Percentiles rank a stretch among this genome's conserved stretches.
These are phyloP conservation scores for Diphyllodes magnificus DNA, from an alignment of 2,113 vertebrate species.

Conservation along the genomic window DNA sequence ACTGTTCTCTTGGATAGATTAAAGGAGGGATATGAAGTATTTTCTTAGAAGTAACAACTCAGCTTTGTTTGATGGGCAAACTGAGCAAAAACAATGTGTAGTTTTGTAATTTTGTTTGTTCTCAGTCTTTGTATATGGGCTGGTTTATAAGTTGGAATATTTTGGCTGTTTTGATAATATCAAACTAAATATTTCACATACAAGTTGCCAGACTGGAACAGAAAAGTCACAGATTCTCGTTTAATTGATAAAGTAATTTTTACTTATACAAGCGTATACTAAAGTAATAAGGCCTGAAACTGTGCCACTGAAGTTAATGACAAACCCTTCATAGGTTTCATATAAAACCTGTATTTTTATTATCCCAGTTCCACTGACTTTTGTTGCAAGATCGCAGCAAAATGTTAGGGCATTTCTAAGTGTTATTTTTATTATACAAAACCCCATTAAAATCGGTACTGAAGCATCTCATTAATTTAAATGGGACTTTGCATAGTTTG, in stretches of 20 bases:
- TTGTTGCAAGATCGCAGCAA: slow-evolving; percentile 19
- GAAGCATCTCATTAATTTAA: slow-evolving; percentile 63
- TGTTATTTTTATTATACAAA: slow-evolving; percentile 60
- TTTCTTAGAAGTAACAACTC: not conserved
- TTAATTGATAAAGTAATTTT: slow-evolving; percentile 47
- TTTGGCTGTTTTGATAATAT: not conserved
- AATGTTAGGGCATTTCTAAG: slow-evolving; percentile 41
- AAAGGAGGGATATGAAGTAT: slow-evolving; percentile 9
- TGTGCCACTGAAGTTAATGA: not conserved
- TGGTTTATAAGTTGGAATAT: not conserved
- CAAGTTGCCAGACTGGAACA: not conserved
- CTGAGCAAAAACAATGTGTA: not conserved
- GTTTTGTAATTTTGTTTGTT: slow-evolving; percentile 11
- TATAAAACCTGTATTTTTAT: slow-evolving; percentile 35
- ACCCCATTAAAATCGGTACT: slow-evolving; percentile 48
- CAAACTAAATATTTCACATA: not conserved
- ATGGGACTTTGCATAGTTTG: slow-evolving; percentile 42
- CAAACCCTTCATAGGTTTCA: slow-evolving; percentile 1
- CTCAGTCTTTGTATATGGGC: not conserved
- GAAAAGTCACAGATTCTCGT: not conserved
- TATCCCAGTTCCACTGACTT: slow-evolving; percentile 14
- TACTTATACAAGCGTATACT: not conserved
- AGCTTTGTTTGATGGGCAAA: not conserved
- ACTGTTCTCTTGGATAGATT: slow-evolving; percentile 2
- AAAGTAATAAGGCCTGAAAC: slow-evolving; percentile 41